These are phyloP conservation scores for Ondatra zibethicus DNA, from an alignment of 2,113 vertebrate genomes.

Conservation along the genomic window DNA sequence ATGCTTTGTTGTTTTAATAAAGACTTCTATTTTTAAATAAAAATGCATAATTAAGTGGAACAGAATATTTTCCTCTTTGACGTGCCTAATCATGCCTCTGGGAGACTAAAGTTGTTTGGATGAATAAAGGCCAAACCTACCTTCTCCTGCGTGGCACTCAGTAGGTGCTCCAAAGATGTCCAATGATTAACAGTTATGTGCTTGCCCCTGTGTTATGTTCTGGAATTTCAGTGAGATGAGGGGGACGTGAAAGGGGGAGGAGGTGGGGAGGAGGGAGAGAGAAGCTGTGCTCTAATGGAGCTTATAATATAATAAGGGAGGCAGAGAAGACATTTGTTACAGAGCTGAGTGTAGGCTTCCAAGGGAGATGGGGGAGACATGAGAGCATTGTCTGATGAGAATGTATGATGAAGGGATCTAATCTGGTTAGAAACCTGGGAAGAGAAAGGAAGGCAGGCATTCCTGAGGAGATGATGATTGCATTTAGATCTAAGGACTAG, in stretches of 20 bases:
- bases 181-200: conserved; percentile 8
- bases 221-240: background rate
- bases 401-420: background rate
- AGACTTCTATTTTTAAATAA: conserved; percentile 83
- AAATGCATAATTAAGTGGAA: conserved; percentile 82
- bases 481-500: background rate
- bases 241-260: background rate
- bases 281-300: background rate
- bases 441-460: background rate
- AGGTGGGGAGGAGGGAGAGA: background rate
- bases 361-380: background rate
- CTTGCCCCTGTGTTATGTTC: conserved; percentile 39
- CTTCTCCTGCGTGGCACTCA: background rate
- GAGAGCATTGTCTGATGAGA: background rate
- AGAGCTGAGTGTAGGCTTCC: background rate
- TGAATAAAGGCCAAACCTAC: conserved; percentile 53
- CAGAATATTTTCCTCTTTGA: conserved; percentile 75
- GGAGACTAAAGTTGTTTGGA: conserved; percentile 56
- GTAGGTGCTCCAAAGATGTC: conserved; percentile 61
- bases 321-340: background rate
- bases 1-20: conserved; percentile 84
- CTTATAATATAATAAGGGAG: background rate
- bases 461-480: background rate
- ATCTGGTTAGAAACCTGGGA: background rate
- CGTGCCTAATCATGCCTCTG: conserved; percentile 68